Base-by-base conservation (phyloP, 2,797 vertebrate species). In the Melanotaenia maccullochi region DNA sequence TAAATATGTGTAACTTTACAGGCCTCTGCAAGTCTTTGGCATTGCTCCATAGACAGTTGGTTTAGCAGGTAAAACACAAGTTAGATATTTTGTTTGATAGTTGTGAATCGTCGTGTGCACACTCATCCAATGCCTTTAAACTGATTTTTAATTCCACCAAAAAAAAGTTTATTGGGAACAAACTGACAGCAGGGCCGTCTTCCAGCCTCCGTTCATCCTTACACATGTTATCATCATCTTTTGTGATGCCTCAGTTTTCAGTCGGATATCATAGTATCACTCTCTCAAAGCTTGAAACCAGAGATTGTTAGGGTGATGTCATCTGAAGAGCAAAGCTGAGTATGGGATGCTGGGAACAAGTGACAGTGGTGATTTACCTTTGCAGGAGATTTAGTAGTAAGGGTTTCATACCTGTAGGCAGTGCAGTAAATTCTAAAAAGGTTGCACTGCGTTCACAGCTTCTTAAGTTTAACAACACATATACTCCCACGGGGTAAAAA, bases 241-340 rank as follows among this genome's bases (percentile, higher is more conserved):
- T 24, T 42, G 11, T 49, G 65, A 73, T 57, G 24, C 38, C 36
- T 76, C 52, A 28, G 58, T 75, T 77, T 70, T 40, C 44, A 35
- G 32, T 74, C 66, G 38, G 40, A 0, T 20, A 66, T 77, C 63
- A 52, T 64, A 64, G 40, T 67, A 61, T 73, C 12, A 14, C 49
- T 66, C 68, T 76, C 66, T 62, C 3, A 78, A 60, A 70, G 67
- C 55, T 32, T 51, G 66, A 85, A 88, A 86, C 59, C 60, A 71
- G 60, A 86, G 61, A 32, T 47, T n/a, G 55, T 16, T 54, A n/a
- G 25, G 62, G 56, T 75, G 72, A 87, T 73, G 74, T 84, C 81
- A 82, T 76, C 59, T n/a, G 59, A 13, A 60, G 77, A 71, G 58
- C 58, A 70, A 18, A 54, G 13, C 20, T 18, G 58, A 65, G 52